Evolutionary conservation across 30 jellyfish, hydroid and myxozoan species (phyloP).

Genomic region (Cassiopea andromeda): DNA sequence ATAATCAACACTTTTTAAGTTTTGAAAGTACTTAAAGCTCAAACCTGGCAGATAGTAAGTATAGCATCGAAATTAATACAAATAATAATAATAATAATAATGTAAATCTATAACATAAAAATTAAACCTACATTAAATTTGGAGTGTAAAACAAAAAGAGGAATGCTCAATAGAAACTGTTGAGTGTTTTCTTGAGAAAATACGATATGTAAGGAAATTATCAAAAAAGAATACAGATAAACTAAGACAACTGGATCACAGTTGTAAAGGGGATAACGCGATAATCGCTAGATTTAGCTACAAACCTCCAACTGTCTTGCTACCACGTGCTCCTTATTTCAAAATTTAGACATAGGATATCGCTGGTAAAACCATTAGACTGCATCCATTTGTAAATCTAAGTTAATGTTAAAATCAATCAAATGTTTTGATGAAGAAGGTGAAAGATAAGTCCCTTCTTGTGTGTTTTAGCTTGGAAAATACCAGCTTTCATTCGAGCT

Average conservation of each 20-base stretch:
- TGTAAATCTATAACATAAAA: too few species aligned
- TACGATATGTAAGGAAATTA: too few species aligned
- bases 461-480: constrained; percentile 40
- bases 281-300: not conserved
- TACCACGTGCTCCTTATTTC: not conserved
- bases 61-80: too few species aligned
- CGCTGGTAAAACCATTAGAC: not conserved
- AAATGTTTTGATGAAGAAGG: not conserved
- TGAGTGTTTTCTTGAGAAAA: too few species aligned
- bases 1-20: too few species aligned
- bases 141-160: too few species aligned
- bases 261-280: not conserved
- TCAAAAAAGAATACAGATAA: too few species aligned
- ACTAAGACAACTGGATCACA: not conserved
- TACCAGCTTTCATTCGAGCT: constrained; percentile 73
- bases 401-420: not conserved
- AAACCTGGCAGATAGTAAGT: too few species aligned
- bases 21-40: too few species aligned
- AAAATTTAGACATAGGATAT: not conserved
- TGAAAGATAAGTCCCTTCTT: not conserved
- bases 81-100: too few species aligned
- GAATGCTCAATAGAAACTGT: too few species aligned
- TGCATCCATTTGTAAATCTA: not conserved
- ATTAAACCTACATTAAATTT: too few species aligned
- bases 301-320: not conserved